A percentile compares a stretch with the other conserved stretches of the same genome.
Conservation (phyloP, 2,113 vertebrate genomes). For the Chaetodon trifascialis region DNA sequence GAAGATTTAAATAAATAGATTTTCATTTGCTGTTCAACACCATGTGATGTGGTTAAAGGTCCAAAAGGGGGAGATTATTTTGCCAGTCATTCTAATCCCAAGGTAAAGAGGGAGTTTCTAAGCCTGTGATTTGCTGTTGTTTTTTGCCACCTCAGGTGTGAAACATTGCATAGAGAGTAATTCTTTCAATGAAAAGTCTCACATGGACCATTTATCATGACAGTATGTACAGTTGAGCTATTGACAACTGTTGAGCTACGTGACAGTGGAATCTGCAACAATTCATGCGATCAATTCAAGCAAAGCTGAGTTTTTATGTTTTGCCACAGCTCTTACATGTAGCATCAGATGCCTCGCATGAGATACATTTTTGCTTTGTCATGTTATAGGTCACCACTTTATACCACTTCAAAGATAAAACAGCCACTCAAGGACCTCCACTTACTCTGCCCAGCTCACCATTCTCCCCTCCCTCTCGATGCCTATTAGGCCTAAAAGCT, state of each 20-base stretch:
- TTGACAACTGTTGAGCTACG: no score
- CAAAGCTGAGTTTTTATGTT: no score
- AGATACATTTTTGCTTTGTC: not conserved
- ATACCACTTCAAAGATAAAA: not conserved
- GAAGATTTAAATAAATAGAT: not conserved
- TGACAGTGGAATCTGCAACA: no score
- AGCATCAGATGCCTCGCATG: not conserved
- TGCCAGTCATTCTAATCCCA: no score
- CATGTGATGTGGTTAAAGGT: no score
- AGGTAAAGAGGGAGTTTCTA: not conserved
- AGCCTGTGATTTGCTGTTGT: not conserved
- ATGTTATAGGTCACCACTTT: not conserved
- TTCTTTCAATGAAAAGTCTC: not conserved
- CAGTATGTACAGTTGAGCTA: no score
- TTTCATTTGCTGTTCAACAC: not conserved
- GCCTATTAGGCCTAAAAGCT: conserved; percentile 55
- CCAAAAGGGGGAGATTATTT: no score
- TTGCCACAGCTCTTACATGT: not conserved
- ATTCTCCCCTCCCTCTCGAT: not conserved
- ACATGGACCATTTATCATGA: no score
- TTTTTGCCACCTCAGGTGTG: no score
- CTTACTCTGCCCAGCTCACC: conserved; percentile 10
- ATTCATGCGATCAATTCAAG: no score
- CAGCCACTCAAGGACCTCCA: not conserved
- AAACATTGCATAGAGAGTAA: no score